Conservation (phyloP, 1,140 invertebrate genomes). For the Pemphigus obesinymphae region DNA sequence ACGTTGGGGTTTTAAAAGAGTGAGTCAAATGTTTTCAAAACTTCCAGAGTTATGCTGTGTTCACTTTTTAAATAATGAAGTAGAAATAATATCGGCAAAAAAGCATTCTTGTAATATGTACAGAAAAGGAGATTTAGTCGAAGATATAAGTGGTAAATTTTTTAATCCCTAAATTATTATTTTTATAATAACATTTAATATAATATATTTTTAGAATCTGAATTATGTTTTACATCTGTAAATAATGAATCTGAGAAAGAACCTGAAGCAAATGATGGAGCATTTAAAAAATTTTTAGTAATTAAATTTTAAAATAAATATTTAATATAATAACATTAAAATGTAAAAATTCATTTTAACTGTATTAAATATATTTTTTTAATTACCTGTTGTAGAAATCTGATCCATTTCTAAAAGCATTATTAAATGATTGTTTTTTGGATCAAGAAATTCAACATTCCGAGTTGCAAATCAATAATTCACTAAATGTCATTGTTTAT, state of each 20-base stretch:
- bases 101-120: neutral
- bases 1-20: conserved; percentile 16
- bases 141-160: neutral
- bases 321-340: neutral
- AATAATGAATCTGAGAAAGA: neutral
- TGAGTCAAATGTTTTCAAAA: conserved; percentile 27
- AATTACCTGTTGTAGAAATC: neutral
- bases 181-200: neutral
- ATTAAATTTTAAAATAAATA: too few species aligned
- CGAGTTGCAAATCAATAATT: neutral
- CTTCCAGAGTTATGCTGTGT: conserved; percentile 15
- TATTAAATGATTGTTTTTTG: conserved; percentile 19
- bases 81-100: conserved; percentile 18
- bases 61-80: neutral
- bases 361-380: neutral
- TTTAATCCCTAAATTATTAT: neutral
- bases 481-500: neutral
- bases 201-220: neutral
- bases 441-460: neutral
- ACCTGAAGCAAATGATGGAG: neutral
- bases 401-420: neutral
- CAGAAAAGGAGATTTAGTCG: too few species aligned
- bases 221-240: neutral
- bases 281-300: conserved; percentile 13
- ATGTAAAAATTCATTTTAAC: neutral